Evolutionary conservation across 2,888 invertebrate species (phyloP), one percentile per base, ranked within the genome.

Genomic region (Sarcophaga rosellei): DNA sequence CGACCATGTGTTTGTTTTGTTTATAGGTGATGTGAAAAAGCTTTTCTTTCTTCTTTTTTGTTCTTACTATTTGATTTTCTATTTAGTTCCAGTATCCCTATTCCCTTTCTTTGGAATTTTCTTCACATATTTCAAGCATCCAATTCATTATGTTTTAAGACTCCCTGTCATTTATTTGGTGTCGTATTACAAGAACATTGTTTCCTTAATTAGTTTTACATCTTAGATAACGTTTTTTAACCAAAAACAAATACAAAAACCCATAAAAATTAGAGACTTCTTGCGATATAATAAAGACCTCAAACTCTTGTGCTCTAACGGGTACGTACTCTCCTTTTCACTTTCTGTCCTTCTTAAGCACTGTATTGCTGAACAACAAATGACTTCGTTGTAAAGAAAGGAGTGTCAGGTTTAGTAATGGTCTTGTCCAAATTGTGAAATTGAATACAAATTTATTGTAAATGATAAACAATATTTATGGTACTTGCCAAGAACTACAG

Each of bases 121-220:
- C 2, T 35, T 35, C 2, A 35, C 35, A 0, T 35, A 35, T 35
- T 2, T 35, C 35, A 35, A 35, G 35, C 1, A 35, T 35, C 8
- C 2, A 35, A 35, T 35, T 35, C 35, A 35, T 35, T 10, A 35
- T 35, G 8, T 35, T 35, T 35, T 35, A 35, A 53, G 17, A 53
- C 53, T 66, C 62, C 69, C 59, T 61, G 10, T 10, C 35, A 76
- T 61, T 78, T 84, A 74, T 81, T 81, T 75, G 77, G 74, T 86
- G 83, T 78, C 83, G 57, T 70, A 74, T 84, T 74, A 81, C 78
- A 77, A 59, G 8, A 74, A 76, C 70, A 76, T 81, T 74, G 86
- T 72, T 75, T 70, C 70, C 81, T 86, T 86, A 86, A 86, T 86
- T 86, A 84, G 70, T 86, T 86, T 84, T 84, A 84, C 84, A 86